A percentile compares a stretch with the other conserved stretches of the same genome.
These are phyloP conservation scores for Psittacula echo DNA, from an alignment of 2,797 vertebrate species.

Conservation along the genomic window DNA sequence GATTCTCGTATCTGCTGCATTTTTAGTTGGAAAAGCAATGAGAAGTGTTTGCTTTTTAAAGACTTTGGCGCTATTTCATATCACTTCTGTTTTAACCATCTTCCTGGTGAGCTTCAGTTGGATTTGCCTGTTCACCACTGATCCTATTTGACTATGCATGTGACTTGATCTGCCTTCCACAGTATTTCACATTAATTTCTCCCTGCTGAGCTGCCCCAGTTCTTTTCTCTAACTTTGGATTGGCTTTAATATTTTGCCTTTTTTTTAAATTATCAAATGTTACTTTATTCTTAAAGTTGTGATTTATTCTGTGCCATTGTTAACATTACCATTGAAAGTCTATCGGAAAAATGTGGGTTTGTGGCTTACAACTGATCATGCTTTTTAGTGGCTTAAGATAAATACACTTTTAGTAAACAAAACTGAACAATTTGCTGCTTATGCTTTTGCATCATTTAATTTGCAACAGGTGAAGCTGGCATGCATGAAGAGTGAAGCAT, in stretches of 20 bases:
- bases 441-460: constrained; percentile 30
- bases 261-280: neutral
- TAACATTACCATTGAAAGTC: neutral
- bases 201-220: neutral
- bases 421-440: constrained; percentile 44
- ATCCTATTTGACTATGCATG: neutral
- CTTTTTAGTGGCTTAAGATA: constrained; percentile 48
- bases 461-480: constrained; percentile 56
- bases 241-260: neutral
- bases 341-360: constrained; percentile 25
- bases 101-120: neutral
- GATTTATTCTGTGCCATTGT: neutral
- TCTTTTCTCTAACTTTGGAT: neutral
- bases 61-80: neutral
- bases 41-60: neutral
- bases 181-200: neutral
- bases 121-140: neutral
- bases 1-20: neutral
- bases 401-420: constrained; percentile 38
- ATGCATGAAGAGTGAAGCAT: neutral
- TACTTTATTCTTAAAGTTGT: neutral
- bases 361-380: neutral
- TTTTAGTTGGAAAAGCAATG: neutral
- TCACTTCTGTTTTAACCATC: neutral
- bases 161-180: neutral